Percentiles rank a stretch among this genome's conserved stretches.
Evolutionary conservation across 1,140 invertebrate species (phyloP).

Genomic region (Rhagoletis zephyria): DNA sequence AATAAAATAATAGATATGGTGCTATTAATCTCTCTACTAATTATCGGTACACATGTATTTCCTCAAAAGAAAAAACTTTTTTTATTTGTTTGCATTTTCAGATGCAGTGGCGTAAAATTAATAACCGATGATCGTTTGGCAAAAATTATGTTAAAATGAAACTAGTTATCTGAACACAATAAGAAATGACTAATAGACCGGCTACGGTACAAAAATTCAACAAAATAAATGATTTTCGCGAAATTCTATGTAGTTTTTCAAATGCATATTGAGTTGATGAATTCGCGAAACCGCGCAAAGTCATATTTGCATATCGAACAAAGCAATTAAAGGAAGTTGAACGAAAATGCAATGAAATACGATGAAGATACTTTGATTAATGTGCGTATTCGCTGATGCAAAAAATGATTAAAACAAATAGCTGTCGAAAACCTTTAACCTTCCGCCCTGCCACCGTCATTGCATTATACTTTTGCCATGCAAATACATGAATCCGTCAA

Average conservation of each 20-base stretch:
- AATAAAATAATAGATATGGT: no score
- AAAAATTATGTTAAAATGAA: not conserved
- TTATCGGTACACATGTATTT: not conserved
- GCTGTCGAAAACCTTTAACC: not conserved
- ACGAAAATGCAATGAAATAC: not conserved
- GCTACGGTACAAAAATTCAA: not conserved
- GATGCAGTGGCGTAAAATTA: not conserved
- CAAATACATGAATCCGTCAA: not conserved
- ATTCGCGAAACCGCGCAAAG: not conserved
- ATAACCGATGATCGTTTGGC: not conserved
- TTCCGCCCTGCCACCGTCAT: not conserved
- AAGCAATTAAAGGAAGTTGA: not conserved
- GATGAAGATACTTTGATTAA: not conserved
- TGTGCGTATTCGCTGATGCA: not conserved
- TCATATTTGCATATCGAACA: constrained; percentile 12
- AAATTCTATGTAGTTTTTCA: not conserved
- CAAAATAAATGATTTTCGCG: not conserved
- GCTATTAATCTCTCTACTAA: no score
- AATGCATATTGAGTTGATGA: not conserved
- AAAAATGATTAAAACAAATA: not conserved
- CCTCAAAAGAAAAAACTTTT: not conserved
- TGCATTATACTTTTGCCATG: not conserved
- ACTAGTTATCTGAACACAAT: not conserved
- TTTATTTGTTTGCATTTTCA: not conserved
- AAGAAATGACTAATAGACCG: not conserved